phyloP scores from a whole-genome alignment of 2,113 vertebrate genomes.

The Trichomycterus rosablanca region DNA sequence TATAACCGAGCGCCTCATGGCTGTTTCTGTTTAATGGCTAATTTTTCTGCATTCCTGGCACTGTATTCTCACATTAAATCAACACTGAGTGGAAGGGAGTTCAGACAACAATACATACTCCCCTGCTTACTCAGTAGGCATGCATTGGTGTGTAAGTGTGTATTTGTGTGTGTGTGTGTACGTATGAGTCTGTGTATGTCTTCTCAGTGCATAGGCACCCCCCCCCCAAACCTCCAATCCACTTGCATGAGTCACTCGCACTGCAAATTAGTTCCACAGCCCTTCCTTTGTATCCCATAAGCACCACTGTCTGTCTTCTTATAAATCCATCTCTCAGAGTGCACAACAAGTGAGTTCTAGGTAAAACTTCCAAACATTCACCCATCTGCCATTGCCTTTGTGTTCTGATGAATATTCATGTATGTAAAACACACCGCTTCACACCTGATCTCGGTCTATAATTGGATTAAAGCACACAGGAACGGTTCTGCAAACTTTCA shows the following conservation, averaged over 20 bases:
- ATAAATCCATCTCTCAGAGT: background rate
- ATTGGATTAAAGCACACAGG: conserved; percentile 10
- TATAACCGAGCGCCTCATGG: conserved; percentile 12
- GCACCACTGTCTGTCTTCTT: background rate
- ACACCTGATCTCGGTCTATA: too few relatives aligned
- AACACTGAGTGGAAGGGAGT: conserved; percentile 23
- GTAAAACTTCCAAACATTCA: too few relatives aligned
- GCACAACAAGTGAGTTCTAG: background rate
- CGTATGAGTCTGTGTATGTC: background rate
- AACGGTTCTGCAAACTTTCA: background rate
- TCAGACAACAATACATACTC: conserved; percentile 26
- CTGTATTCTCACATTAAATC: conserved; percentile 29
- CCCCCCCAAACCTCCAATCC: background rate
- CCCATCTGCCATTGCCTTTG: background rate
- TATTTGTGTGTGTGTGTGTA: background rate
- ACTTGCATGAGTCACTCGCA: conserved; percentile 14
- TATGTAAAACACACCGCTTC: background rate
- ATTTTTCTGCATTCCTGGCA: conserved; percentile 26
- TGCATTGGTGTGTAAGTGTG: background rate
- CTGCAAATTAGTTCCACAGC: conserved; percentile 13
- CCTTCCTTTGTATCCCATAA: conserved; percentile 20
- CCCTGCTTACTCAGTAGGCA: conserved; percentile 17
- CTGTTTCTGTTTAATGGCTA: conserved; percentile 22
- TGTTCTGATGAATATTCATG: conserved; percentile 1
- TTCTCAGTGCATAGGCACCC: conserved; percentile 13